Percentiles rank a stretch among this genome's conserved stretches.
phyloP scores from a whole-genome alignment of 2,888 invertebrate species.

The Diaperis boleti region DNA sequence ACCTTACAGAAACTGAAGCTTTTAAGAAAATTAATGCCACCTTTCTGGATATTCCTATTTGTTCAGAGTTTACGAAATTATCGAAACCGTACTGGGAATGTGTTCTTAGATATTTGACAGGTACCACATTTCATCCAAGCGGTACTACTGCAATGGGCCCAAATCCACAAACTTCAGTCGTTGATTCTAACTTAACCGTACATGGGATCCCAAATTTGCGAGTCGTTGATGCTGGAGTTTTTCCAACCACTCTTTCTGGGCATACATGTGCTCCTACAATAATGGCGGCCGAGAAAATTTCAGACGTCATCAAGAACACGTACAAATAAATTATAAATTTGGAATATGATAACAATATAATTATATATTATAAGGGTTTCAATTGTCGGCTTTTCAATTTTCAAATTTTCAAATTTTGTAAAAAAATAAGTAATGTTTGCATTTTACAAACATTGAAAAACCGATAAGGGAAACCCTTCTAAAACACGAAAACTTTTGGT shows the following conservation, averaged over 20 bases:
- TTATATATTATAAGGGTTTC: no score
- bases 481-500: no score
- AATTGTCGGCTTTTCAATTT: no score
- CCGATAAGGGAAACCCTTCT: no score
- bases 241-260: constrained; percentile 74
- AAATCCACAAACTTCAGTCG: constrained; percentile 71
- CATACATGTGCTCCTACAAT: constrained; percentile 77
- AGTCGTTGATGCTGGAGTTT: constrained; percentile 77
- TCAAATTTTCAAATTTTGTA: no score
- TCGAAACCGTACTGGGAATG: constrained; percentile 78
- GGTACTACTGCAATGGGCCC: constrained; percentile 80
- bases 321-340: no score
- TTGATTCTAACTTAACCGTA: constrained; percentile 73
- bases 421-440: no score
- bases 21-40: constrained; percentile 71
- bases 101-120: constrained; percentile 69
- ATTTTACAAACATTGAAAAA: no score
- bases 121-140: constrained; percentile 76
- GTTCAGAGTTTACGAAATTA: constrained; percentile 67
- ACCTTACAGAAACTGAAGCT: constrained; percentile 64
- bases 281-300: constrained; percentile 79
- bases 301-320: constrained; percentile 67
- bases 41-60: constrained; percentile 69
- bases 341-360: no score
- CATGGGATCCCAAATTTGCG: constrained; percentile 72